These are phyloP conservation scores for Neodontobutis hainanensis DNA, from an alignment of 2,113 vertebrate genomes.

Conservation along the genomic window DNA sequence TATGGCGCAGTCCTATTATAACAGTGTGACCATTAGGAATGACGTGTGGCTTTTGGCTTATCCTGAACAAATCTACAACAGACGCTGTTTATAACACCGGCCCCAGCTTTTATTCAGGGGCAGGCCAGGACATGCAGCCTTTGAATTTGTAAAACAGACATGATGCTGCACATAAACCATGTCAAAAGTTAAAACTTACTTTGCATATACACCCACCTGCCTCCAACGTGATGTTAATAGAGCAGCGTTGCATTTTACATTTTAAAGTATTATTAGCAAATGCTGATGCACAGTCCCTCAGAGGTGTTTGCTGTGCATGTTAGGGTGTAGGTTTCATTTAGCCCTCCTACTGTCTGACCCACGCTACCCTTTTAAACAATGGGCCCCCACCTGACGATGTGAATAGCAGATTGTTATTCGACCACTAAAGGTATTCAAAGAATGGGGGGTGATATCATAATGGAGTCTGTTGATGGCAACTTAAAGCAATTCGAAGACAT, in stretches of 20 bases:
- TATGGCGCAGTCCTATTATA: no score
- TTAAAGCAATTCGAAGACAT: not conserved
- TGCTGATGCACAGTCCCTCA: not conserved
- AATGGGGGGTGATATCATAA: not conserved
- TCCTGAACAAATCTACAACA: slow-evolving; percentile 8
- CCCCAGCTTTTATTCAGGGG: slow-evolving; percentile 7
- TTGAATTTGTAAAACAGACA: no score
- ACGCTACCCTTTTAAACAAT: not conserved
- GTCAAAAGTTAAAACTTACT: slow-evolving; percentile 1
- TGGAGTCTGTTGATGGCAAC: not conserved
- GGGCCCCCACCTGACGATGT: slow-evolving; percentile 6
- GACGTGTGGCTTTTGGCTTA: slow-evolving; percentile 13
- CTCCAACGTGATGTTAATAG: not conserved
- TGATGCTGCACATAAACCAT: not conserved
- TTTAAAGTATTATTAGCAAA: not conserved
- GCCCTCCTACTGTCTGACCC: slow-evolving; percentile 5
- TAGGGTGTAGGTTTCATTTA: not conserved
- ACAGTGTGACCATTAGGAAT: not conserved
- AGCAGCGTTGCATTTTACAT: not conserved
- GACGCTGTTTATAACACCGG: not conserved
- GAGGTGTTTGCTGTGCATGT: slow-evolving; percentile 1
- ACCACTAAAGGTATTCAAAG: not conserved
- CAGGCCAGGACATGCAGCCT: slow-evolving; percentile 22
- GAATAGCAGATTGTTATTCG: slow-evolving; percentile 16
- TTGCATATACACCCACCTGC: not conserved